Percentiles rank a stretch among this genome's conserved stretches.
Conservation (phyloP, 2,888 invertebrate species). For the Ennomos quercinarius region DNA sequence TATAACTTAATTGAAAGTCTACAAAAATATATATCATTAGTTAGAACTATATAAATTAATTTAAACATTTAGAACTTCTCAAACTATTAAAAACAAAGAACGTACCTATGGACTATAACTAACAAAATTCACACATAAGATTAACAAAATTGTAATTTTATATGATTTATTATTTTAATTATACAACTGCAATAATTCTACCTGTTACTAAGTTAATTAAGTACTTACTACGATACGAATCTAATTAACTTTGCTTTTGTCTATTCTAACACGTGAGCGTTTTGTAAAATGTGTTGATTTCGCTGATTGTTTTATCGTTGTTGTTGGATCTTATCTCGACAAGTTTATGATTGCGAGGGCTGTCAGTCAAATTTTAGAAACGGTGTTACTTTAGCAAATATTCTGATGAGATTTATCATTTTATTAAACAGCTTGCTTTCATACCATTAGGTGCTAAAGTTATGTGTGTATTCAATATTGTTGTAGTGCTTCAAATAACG, state of each 20-base stretch:
- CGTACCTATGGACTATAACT: conserved; percentile 16
- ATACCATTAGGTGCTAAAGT: no score
- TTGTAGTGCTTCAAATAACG: no score
- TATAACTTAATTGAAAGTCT: no score
- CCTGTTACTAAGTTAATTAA: conserved; percentile 61
- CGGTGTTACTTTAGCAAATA: no score
- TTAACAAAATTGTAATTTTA: conserved; percentile 36
- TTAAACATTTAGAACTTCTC: conserved; percentile 14
- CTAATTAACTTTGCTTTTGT: conserved; percentile 50
- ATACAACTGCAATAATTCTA: conserved; percentile 32
- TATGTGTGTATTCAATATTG: no score
- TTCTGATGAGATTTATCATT: no score
- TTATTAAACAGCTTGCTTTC: no score
- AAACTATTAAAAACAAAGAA: conserved; percentile 34
- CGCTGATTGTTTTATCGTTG: conserved; percentile 52
- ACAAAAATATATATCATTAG: not conserved
- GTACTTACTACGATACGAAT: conserved; percentile 62
- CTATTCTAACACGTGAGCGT: conserved; percentile 44
- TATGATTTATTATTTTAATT: conserved; percentile 38
- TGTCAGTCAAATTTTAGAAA: conserved; percentile 15
- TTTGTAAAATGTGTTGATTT: conserved; percentile 50
- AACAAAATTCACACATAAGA: conserved; percentile 37
- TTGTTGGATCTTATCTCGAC: conserved; percentile 37
- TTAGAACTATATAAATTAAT: no score
- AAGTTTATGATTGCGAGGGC: conserved; percentile 19